Evolutionary conservation across 2,888 invertebrate species (phyloP).

Genomic region (Deilephila elpenor): DNA sequence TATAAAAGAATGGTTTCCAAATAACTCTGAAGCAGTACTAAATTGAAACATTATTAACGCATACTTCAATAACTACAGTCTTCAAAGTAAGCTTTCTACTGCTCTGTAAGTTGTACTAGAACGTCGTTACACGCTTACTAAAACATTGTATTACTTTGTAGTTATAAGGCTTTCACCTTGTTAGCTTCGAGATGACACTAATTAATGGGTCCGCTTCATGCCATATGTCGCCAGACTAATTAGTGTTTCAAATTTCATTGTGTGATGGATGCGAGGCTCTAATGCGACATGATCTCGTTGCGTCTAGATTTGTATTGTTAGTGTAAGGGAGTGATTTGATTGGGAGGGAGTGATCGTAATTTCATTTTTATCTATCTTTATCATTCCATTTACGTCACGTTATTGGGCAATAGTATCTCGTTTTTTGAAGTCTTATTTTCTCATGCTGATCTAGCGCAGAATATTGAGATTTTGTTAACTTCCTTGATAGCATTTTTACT

Average conservation of each 20-base stretch:
- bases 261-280: neutral
- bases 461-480: too few relatives aligned
- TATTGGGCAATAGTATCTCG: too few relatives aligned
- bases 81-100: neutral
- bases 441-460: too few relatives aligned
- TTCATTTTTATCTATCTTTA: neutral
- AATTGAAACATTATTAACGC: neutral
- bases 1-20: too few relatives aligned
- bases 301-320: neutral
- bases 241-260: slow-evolving; percentile 5
- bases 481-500: too few relatives aligned
- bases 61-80: neutral
- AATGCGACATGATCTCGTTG: neutral
- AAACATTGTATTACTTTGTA: slow-evolving; percentile 35
- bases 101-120: neutral
- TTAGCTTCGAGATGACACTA: slow-evolving; percentile 57
- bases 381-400: neutral
- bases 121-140: neutral
- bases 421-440: too few relatives aligned
- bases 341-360: neutral
- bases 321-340: too few relatives aligned
- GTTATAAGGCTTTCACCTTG: slow-evolving; percentile 48
- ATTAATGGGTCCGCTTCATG: slow-evolving; percentile 53
- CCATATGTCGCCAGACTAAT: slow-evolving; percentile 34
- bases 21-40: too few relatives aligned